Percentiles rank a stretch among this genome's conserved stretches.
phyloP scores from a whole-genome alignment of 92 coral and sea anemone species.

The Muricea muricata region DNA sequence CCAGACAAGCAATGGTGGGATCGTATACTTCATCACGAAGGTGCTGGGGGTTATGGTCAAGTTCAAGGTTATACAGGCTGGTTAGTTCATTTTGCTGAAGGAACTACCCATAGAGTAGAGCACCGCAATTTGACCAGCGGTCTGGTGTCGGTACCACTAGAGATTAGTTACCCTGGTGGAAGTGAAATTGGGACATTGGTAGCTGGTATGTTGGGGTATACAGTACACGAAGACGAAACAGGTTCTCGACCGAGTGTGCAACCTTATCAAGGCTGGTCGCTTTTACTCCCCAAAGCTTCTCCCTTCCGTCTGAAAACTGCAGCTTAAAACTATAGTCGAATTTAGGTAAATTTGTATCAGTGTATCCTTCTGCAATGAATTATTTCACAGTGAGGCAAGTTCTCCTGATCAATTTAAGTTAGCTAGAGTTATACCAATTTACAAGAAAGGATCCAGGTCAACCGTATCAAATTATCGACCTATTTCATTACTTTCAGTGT shows the following conservation, averaged over 20 bases:
- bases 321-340: too few relatives aligned
- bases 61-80: slow-evolving; percentile 48
- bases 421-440: slow-evolving; percentile 37
- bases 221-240: neutral
- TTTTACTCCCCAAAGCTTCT: slow-evolving; percentile 41
- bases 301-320: slow-evolving; percentile 41
- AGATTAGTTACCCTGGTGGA: too few relatives aligned
- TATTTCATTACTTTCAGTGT: slow-evolving; percentile 32
- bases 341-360: too few relatives aligned
- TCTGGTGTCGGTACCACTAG: slow-evolving; percentile 47
- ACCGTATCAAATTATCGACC: slow-evolving; percentile 4
- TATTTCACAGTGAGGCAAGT: too few relatives aligned
- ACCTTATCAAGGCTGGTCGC: slow-evolving; percentile 70
- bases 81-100: slow-evolving; percentile 62
- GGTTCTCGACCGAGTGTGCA: slow-evolving; percentile 38
- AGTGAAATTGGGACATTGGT: slow-evolving; percentile 56
- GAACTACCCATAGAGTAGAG: neutral
- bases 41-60: too few relatives aligned
- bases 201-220: slow-evolving; percentile 70
- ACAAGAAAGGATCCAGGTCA: slow-evolving; percentile 13
- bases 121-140: slow-evolving; percentile 49
- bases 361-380: too few relatives aligned
- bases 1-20: slow-evolving; percentile 63
- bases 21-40: neutral
- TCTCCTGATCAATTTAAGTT: slow-evolving; percentile 35